Base-by-base conservation (phyloP, 2,888 invertebrate genomes). In the Augochlorella aurata region DNA sequence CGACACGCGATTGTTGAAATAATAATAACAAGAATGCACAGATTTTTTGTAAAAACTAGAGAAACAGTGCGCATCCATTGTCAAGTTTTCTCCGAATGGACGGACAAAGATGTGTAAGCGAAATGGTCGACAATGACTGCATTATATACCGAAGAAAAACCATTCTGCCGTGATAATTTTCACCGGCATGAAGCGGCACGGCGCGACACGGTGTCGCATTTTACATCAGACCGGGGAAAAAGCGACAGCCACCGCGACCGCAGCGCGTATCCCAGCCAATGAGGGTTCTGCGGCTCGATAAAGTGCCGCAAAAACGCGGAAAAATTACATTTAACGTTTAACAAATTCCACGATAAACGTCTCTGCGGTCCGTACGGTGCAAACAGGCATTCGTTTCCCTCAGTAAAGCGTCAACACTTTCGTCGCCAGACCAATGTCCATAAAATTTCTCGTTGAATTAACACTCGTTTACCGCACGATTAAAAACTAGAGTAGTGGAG, bases 161-260 rank as follows among this genome's bases (percentile, higher is more conserved):
- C 63, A 74, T 61, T 69, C 65, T 21, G 58, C 50, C 65, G 78
- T 54, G 69, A 74, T 79, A 52, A 74, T 79, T 79, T 79, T 70
- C 65, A 74, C 24, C 63, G 38, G 58, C 47, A n/a, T n/a, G 52
- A n/a, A 9, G 52, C n/a, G 52, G n/a, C 52, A n/a, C 10, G n/a
- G 47, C 47, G 47, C 47, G 47, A 12, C 47, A 12, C 47, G 47
- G 47, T 66, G n/a, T 29, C 66, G 29, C 78, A 18, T 63, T 74
- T 52, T 47, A 47, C 29, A 29, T 65, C 74, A 58, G 14, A 14
- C 5, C 8, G 5, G 58, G 50, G 67, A 73, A 77, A 67, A 68
- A 24, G 50, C 52, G 47, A 68, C 61, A 68, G 18, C 63, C 9
- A 12, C 10, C 65, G 44, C 68, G 18, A 50, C 21, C 78, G 67